phyloP scores from a whole-genome alignment of 1,140 invertebrate species.

The Portunus trituberculatus region DNA sequence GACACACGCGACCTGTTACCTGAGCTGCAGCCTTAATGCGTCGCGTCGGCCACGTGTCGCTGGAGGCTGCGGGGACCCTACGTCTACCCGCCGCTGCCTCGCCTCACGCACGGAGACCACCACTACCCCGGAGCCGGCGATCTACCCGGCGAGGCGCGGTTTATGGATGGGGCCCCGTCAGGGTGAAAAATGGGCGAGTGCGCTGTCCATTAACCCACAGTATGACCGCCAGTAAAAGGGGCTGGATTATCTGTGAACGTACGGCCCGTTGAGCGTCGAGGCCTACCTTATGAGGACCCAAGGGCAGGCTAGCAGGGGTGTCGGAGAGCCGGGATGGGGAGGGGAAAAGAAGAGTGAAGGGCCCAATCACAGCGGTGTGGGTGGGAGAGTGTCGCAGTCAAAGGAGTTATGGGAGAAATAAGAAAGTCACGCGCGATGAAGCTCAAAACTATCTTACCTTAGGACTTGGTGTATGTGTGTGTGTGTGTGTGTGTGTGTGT shows the following conservation, averaged over 20 bases:
- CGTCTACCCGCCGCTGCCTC: too few species aligned
- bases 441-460: too few species aligned
- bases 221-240: constrained; percentile 18
- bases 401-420: too few species aligned
- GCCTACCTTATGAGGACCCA: background rate
- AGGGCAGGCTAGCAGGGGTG: background rate
- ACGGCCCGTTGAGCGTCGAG: background rate
- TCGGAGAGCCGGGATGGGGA: background rate
- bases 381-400: too few species aligned
- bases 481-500: too few species aligned
- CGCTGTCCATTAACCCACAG: constrained; percentile 53
- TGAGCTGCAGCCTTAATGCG: too few species aligned
- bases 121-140: background rate
- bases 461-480: too few species aligned
- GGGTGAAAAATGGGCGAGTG: constrained; percentile 52
- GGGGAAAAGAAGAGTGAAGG: background rate
- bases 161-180: constrained; percentile 56
- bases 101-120: background rate
- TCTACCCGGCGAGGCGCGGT: constrained; percentile 28
- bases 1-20: too few species aligned
- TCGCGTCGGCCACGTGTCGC: too few species aligned
- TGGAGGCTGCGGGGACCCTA: too few species aligned
- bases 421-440: too few species aligned
- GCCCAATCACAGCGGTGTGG: too few species aligned
- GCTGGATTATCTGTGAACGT: background rate